phyloP scores from a whole-genome alignment of 2,888 invertebrate species.

The Lasioglossum lativentre region DNA sequence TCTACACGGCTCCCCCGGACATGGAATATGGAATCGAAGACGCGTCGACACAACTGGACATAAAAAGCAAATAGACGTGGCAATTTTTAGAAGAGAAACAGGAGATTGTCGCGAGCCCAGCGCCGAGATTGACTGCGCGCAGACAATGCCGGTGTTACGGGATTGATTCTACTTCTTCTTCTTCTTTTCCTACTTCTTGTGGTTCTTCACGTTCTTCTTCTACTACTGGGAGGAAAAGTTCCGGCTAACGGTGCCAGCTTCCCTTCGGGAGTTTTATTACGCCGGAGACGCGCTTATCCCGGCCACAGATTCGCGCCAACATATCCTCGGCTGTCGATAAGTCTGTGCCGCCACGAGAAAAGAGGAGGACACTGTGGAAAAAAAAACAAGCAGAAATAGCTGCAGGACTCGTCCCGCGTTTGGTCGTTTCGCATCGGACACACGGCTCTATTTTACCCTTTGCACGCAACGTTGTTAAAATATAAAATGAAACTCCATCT shows the following conservation, averaged over 20 bases:
- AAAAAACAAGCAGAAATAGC: slow-evolving; percentile 35
- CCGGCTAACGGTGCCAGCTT: slow-evolving; percentile 56
- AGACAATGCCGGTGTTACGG: slow-evolving; percentile 43
- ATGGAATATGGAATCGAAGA: background rate
- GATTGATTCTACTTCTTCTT: slow-evolving; percentile 66
- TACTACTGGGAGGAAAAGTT: slow-evolving; percentile 56
- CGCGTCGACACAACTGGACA: background rate
- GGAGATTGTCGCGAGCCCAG: slow-evolving; percentile 34
- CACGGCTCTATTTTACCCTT: slow-evolving; percentile 7
- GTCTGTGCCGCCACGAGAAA: slow-evolving; percentile 51
- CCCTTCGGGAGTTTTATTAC: slow-evolving; percentile 65
- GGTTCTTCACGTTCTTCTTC: slow-evolving; percentile 24
- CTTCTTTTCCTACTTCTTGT: background rate
- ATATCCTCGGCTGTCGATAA: slow-evolving; percentile 63
- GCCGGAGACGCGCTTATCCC: slow-evolving; percentile 65
- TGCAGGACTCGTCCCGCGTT: background rate
- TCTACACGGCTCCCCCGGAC: background rate
- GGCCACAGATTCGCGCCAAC: slow-evolving; percentile 68
- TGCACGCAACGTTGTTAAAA: background rate
- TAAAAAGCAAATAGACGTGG: background rate
- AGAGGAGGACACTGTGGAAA: slow-evolving; percentile 10
- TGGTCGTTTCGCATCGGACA: slow-evolving; percentile 23
- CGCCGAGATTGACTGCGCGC: background rate
- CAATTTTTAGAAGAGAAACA: slow-evolving; percentile 41
- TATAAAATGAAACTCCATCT: background rate